phyloP scores from a whole-genome alignment of 2,888 invertebrate genomes.

The Lepidocyrtoides sp. region DNA sequence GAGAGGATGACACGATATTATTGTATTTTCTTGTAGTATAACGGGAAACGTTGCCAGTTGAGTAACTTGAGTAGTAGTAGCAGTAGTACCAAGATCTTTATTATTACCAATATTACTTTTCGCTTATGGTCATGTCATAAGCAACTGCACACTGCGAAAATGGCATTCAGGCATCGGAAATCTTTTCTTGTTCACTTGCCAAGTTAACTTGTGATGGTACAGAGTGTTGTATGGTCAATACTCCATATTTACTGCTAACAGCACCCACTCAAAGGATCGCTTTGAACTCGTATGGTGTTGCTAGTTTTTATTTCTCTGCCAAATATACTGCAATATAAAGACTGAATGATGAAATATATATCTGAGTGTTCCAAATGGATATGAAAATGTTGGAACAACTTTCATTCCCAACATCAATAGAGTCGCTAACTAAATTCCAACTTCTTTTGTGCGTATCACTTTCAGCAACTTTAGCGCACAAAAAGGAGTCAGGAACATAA shows the following conservation, averaged over 20 bases:
- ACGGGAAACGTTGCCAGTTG: slow-evolving; percentile 2
- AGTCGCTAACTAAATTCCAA: slow-evolving; percentile 18
- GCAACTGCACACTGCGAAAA: slow-evolving; percentile 4
- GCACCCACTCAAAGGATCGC: not conserved
- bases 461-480: not conserved
- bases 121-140: not conserved
- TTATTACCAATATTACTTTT: not conserved
- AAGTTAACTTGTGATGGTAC: slow-evolving; percentile 31
- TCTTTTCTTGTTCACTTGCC: slow-evolving; percentile 54
- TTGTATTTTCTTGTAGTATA: not conserved
- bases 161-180: slow-evolving; percentile 11
- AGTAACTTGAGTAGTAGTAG: not conserved
- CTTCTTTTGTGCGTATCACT: slow-evolving; percentile 26
- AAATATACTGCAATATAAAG: no score
- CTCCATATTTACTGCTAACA: slow-evolving; percentile 36
- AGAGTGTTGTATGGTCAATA: slow-evolving; percentile 47
- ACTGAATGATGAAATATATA: not conserved
- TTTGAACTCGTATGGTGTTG: not conserved
- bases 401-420: slow-evolving; percentile 30
- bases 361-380: not conserved
- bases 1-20: no score
- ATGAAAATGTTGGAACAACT: slow-evolving; percentile 39
- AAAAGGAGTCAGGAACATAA: not conserved
- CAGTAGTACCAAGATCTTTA: not conserved
- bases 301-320: not conserved